Conservation (phyloP, 2,113 vertebrate species). For the Leucosticte australis region DNA sequence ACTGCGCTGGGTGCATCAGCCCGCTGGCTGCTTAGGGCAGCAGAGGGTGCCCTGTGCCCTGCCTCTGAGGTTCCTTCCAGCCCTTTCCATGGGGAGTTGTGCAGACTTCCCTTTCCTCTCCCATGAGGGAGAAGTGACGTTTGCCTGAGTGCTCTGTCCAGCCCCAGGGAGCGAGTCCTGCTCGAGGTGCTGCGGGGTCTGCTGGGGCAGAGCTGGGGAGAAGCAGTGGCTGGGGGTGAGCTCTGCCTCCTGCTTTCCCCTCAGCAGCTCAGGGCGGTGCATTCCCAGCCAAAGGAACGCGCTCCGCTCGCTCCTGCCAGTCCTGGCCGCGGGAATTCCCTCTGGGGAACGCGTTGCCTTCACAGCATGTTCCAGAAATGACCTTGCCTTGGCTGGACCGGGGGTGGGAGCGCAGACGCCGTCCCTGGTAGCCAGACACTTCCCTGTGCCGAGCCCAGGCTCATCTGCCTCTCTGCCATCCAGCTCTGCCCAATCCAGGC, state of each 20-base stretch:
- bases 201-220: neutral
- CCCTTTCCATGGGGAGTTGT: neutral
- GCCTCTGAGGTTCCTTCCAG: slow-evolving; percentile 8
- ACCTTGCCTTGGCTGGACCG: neutral
- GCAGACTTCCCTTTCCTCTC: neutral
- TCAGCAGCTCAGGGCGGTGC: neutral
- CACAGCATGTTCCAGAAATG: neutral
- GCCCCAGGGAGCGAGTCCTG: neutral
- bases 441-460: neutral
- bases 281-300: neutral
- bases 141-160: neutral
- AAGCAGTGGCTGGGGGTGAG: fast-evolving
- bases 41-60: neutral
- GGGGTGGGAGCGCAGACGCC: fast-evolving
- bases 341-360: neutral
- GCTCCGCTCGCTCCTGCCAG: neutral
- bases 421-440: neutral
- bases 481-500: neutral
- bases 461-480: neutral
- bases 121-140: fast-evolving
- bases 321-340: neutral
- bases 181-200: fast-evolving
- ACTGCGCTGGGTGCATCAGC: slow-evolving; percentile 1
- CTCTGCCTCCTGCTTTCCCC: neutral
- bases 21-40: neutral